Percentiles rank a stretch among this genome's conserved stretches.
phyloP scores from a whole-genome alignment of 2,888 invertebrate genomes.

The Podotricha telesiphe region DNA sequence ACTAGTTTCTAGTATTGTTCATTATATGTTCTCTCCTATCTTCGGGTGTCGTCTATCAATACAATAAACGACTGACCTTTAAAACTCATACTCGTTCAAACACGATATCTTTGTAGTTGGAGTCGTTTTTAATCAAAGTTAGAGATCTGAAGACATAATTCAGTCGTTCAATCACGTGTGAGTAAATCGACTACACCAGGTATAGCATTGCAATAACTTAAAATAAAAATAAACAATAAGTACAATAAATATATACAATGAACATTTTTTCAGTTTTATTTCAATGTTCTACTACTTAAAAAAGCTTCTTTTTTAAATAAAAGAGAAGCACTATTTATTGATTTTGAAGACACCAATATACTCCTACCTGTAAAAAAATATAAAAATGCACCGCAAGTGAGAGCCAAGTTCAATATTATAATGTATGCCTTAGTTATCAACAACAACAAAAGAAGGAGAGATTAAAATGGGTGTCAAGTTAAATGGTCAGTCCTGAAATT shows the following conservation, averaged over 20 bases:
- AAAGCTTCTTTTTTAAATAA: no score
- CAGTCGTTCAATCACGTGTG: neutral
- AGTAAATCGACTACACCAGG: neutral
- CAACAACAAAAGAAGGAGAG: no score
- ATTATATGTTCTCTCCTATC: neutral
- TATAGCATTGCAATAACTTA: neutral
- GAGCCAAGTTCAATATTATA: no score
- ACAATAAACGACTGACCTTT: constrained; percentile 5
- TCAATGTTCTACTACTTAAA: no score
- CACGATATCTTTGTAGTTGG: neutral
- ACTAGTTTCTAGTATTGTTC: neutral
- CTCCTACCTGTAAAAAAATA: no score
- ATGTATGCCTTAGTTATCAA: no score
- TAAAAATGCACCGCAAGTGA: no score
- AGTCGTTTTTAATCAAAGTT: constrained; percentile 15
- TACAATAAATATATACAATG: neutral
- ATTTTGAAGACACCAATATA: no score
- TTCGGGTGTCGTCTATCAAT: neutral
- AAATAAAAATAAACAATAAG: neutral
- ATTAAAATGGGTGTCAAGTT: no score
- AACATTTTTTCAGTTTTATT: no score
- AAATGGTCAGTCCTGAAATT: no score
- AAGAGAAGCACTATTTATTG: no score
- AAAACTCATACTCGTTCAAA: constrained; percentile 8
- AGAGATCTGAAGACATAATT: neutral